Percentiles rank a stretch among this genome's conserved stretches.
These are phyloP conservation scores for Poeciliopsis gracilis DNA, from an alignment of 2,797 vertebrate species.

Conservation along the genomic window DNA sequence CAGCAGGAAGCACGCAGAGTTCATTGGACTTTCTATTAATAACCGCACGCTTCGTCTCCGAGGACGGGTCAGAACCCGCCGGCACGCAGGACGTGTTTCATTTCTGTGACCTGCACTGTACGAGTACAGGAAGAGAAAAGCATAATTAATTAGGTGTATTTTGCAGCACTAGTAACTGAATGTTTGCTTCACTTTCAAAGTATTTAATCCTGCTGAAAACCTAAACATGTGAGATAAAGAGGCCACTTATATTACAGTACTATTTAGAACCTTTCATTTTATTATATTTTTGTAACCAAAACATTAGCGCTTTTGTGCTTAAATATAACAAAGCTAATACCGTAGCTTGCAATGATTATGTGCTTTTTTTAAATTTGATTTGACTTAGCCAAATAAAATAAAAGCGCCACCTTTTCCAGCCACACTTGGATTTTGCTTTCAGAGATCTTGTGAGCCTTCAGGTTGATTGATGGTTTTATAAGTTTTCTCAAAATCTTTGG, in stretches of 20 bases:
- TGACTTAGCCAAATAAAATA: not conserved
- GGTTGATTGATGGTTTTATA: not conserved
- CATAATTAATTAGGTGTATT: not conserved
- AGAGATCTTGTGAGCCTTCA: not conserved
- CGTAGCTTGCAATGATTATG: not conserved
- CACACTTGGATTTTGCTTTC: not conserved
- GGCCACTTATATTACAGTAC: not conserved
- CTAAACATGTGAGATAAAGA: not conserved
- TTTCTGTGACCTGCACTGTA: not conserved
- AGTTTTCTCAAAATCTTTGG: not conserved
- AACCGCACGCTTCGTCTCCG: slow-evolving; percentile 48
- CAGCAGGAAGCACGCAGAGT: slow-evolving; percentile 21
- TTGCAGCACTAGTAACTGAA: not conserved
- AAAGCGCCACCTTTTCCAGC: not conserved
- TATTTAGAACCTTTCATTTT: not conserved
- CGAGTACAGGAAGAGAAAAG: not conserved
- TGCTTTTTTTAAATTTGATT: not conserved
- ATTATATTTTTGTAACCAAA: not conserved
- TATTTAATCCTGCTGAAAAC: not conserved
- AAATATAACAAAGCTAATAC: not conserved
- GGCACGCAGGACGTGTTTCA: slow-evolving; percentile 25
- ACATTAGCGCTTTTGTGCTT: not conserved
- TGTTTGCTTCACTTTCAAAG: not conserved
- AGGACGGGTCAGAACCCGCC: slow-evolving; percentile 13
- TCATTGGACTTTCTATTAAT: slow-evolving; percentile 62